Base-by-base conservation (phyloP, 2,113 vertebrate genomes). In the Pungitius pungitius region DNA sequence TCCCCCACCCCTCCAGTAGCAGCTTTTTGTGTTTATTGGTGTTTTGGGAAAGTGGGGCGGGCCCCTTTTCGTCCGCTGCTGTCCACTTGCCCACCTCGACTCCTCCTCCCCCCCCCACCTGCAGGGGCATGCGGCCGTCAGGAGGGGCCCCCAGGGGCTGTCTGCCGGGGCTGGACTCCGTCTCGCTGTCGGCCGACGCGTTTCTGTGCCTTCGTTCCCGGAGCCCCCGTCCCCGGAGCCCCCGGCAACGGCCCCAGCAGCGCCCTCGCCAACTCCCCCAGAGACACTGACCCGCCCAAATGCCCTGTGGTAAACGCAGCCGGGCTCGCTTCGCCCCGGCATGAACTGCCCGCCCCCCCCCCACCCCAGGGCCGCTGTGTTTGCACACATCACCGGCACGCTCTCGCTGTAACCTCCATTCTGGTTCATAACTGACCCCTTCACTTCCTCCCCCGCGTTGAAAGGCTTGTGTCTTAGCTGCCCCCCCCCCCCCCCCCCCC, bases 131-230 rank as follows among this genome's bases (percentile, higher is more conserved):
- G 90, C 93, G 89, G 75, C 92, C 91, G 26, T 90, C 93, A 87
- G 87, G 90, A 88, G 88, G 90, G 77, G 88, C 90, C 49, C 92
- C 90, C 80, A 91, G 91, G 89, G 92, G 94, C 84, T 94, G 93
- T 89, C 91, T 94, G 87, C 91, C 93, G 87, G 90, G 91, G 82
- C 91, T 94, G 87, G 92, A 92, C 90, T 92, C 93, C 88, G 90
- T 93, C 85, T 93, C 93, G 69, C 87, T 93, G 85, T 93, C 93
- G 26, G 84, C 93, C 33, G 92, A 91, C 1, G 90, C 92, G 83
- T 94, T 93, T 92, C 86, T 93, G 82, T 94, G 94, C 81, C 92
- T 94, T 70, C 91, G 93, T 17, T 86, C 93, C 89, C 88, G 88
- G 86, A 94, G 92, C 85, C 92, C 92, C 68, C 75, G 88, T 72